Evolutionary conservation across 2,888 invertebrate genomes (phyloP), one percentile per base, ranked within the genome.

Genomic region (Thelaira solivaga): DNA sequence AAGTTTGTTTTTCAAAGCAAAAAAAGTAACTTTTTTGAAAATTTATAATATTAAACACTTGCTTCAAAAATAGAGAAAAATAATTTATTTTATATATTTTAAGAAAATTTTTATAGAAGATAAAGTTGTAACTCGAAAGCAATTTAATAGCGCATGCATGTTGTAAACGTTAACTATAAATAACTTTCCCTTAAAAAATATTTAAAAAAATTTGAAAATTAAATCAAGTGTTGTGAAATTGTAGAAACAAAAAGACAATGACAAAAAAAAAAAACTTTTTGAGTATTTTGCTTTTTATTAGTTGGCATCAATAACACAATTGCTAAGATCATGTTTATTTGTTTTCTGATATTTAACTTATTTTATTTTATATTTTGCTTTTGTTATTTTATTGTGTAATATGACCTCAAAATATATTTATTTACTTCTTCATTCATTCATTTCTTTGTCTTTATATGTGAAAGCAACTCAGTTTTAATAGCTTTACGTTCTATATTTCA

Each of bases 401-500:
- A 59, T 69, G 77, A 77, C 68, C 73, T 51, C 34, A 62, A 49
- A 77, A 68, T 72, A 72, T 29, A 20, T 59, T 71, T 61, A 31
- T 62, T 71, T 61, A 53, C 49, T 65, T 45, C 55, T 36, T 68
- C 34, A 31, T 59, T 74, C 68, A 59, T 51, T 69, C n/a, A 39
- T 62, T 75, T 62, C 49, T 65, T 73, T 53, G 57, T 67, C 39
- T 39, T 24, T 53, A 65, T 76, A 71, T 76, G 61, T 72, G 53
- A 76, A 71, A 65, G 53, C 34, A 61, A 59, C 64, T 49, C 61
- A 41, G 16, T 67, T 18, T 29, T 59, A 47, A 65, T 61, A 41
- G 39, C 31, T 31, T 41, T 16, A 59, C 16, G 41, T 67, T 53
- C 43, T 41, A 24, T 22, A 36, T 47, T 36, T 24, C 45, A 16